Percentiles rank a stretch among this genome's conserved stretches.
These are phyloP conservation scores for Rhynchotus rufescens DNA, from an alignment of 2,797 vertebrate species.

Conservation along the genomic window DNA sequence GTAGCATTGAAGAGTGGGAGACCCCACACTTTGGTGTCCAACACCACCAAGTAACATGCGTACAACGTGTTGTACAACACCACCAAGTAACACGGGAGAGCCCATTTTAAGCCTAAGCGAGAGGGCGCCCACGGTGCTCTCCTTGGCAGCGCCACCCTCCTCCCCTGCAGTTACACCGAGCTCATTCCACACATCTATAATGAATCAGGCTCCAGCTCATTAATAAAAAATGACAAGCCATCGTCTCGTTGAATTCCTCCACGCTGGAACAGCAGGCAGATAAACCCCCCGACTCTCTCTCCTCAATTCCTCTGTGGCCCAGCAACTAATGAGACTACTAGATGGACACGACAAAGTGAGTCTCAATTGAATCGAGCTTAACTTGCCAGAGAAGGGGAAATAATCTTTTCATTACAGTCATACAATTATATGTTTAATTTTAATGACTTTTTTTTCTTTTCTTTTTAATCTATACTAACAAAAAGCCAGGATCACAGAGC, in stretches of 20 bases:
- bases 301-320: conserved; percentile 68
- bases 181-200: conserved; percentile 81
- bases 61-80: rapidly evolving
- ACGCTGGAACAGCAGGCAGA: conserved; percentile 59
- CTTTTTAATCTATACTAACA: conserved; percentile 28
- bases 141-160: background rate
- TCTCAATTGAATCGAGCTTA: conserved; percentile 47
- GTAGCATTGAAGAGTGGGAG: background rate
- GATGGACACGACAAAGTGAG: conserved; percentile 64
- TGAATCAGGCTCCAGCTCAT: conserved; percentile 80
- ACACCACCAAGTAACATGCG: background rate
- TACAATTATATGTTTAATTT: conserved; percentile 30
- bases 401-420: conserved; percentile 63
- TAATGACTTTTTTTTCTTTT: conserved; percentile 21
- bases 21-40: background rate
- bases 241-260: conserved; percentile 75
- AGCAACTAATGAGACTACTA: conserved; percentile 72
- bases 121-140: background rate
- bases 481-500: conserved; percentile 56
- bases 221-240: conserved; percentile 84
- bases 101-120: background rate
- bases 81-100: background rate
- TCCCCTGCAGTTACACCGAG: conserved; percentile 56
- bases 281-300: conserved; percentile 54
- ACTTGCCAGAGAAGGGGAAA: conserved; percentile 47